These are phyloP conservation scores for Monochamus alternatus DNA, from an alignment of 2,888 invertebrate genomes.

Conservation along the genomic window DNA sequence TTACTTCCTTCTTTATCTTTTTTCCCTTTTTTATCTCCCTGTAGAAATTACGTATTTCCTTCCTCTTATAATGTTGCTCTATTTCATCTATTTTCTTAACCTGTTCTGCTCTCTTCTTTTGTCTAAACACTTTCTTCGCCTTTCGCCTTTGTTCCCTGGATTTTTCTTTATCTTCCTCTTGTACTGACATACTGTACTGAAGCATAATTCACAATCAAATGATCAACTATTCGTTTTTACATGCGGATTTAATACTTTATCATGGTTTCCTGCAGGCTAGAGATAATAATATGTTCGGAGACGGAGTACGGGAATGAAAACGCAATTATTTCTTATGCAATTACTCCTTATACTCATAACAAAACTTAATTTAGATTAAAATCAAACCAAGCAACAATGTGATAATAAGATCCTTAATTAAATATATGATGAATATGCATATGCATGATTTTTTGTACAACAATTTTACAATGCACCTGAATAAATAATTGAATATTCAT, in stretches of 20 bases:
- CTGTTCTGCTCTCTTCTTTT: too few species aligned
- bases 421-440: not conserved
- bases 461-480: not conserved
- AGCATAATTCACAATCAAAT: not conserved
- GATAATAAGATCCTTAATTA: not conserved
- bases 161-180: too few species aligned
- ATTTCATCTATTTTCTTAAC: too few species aligned
- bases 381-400: not conserved
- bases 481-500: too few species aligned
- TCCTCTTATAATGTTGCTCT: too few species aligned
- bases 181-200: too few species aligned
- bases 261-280: conserved; percentile 3
- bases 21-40: too few species aligned
- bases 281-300: not conserved
- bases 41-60: too few species aligned
- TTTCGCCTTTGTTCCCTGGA: too few species aligned
- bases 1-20: too few species aligned
- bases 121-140: too few species aligned
- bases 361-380: conserved; percentile 9
- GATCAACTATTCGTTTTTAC: not conserved
- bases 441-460: not conserved
- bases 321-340: not conserved
- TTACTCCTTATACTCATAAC: not conserved
- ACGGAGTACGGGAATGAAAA: not conserved
- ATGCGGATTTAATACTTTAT: not conserved